These are phyloP conservation scores for Heteropelma amictum DNA, from an alignment of 2,888 invertebrate genomes.

Conservation along the genomic window DNA sequence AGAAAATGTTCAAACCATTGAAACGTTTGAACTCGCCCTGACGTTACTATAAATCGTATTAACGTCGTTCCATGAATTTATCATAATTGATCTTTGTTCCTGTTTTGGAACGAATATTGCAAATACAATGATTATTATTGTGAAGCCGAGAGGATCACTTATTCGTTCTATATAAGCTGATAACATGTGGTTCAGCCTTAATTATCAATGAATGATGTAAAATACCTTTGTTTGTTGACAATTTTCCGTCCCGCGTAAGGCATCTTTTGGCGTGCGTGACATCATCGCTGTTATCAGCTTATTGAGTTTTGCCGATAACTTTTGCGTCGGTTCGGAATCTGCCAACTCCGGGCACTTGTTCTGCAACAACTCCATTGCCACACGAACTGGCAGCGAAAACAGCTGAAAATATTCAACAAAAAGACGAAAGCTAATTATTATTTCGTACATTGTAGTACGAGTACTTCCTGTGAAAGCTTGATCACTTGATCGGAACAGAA, in stretches of 20 bases:
- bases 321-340: conserved; percentile 10
- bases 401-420: neutral
- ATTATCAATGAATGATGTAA: neutral
- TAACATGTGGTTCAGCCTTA: neutral
- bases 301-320: neutral
- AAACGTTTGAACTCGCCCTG: neutral
- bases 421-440: neutral
- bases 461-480: too few relatives aligned
- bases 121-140: neutral
- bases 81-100: neutral
- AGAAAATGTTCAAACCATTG: neutral
- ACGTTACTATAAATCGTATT: too few relatives aligned
- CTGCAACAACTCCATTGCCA: neutral
- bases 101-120: neutral
- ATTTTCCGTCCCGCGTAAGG: neutral
- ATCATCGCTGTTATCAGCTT: conserved; percentile 1
- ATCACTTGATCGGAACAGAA: neutral
- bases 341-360: neutral
- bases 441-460: neutral
- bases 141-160: neutral
- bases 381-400: neutral
- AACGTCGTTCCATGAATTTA: neutral
- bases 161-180: neutral
- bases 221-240: neutral
- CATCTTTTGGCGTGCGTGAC: conserved; percentile 2